Percentiles rank a stretch among this genome's conserved stretches.
Evolutionary conservation across 2,888 invertebrate genomes (phyloP).

Genomic region (Cerceris rybyensis): DNA sequence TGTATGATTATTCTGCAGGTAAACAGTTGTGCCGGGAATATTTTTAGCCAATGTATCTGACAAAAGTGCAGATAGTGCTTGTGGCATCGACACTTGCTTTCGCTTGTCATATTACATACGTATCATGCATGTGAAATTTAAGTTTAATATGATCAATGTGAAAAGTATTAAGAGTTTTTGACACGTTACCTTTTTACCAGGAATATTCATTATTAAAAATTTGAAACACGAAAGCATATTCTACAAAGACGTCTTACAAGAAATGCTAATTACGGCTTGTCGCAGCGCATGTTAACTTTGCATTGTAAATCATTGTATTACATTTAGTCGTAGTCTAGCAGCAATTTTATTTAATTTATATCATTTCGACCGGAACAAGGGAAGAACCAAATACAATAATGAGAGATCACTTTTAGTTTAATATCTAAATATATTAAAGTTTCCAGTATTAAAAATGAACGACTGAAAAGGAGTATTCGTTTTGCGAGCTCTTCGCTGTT

Average conservation of each 20-base stretch:
- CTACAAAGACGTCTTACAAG: background rate
- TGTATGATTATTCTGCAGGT: slow-evolving; percentile 32
- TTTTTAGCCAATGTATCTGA: slow-evolving; percentile 38
- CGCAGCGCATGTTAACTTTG: slow-evolving; percentile 33
- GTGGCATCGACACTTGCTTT: slow-evolving; percentile 36
- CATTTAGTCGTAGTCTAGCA: slow-evolving; percentile 1
- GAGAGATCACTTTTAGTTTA: background rate
- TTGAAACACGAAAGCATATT: no score
- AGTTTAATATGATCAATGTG: background rate
- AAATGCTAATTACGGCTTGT: slow-evolving; percentile 24
- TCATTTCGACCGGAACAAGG: slow-evolving; percentile 3
- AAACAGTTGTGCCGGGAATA: slow-evolving; percentile 33
- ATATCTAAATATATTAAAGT: background rate
- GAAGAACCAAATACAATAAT: background rate
- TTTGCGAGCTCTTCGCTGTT: no score
- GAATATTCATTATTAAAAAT: no score
- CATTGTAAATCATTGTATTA: background rate
- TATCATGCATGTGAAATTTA: slow-evolving; percentile 40
- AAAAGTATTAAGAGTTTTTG: no score
- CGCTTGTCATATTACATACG: slow-evolving; percentile 29
- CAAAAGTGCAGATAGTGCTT: slow-evolving; percentile 40
- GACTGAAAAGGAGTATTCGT: no score
- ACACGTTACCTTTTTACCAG: no score
- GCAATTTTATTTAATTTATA: background rate
- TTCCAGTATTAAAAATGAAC: background rate